Percentiles rank a stretch among this genome's conserved stretches.
Conservation (phyloP, 2,888 invertebrate species). For the Phyllotreta cruciferae region DNA sequence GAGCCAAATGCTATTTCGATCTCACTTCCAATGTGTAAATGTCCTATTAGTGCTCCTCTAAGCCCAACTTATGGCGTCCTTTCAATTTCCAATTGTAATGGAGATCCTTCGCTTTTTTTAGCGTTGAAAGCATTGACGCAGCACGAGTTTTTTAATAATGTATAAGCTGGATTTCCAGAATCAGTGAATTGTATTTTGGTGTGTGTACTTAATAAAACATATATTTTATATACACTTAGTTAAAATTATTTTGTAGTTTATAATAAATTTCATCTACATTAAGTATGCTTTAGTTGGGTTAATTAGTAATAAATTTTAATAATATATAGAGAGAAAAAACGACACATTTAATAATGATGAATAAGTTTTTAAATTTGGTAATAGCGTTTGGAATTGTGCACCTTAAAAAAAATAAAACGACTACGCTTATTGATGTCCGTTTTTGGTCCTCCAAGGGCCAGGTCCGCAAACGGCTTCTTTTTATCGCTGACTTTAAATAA, state of each 20-base stretch:
- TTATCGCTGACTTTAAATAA: slow-evolving; percentile 49
- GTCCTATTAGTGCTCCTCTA: slow-evolving; percentile 57
- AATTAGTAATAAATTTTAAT: too few relatives aligned
- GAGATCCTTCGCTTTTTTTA: slow-evolving; percentile 45
- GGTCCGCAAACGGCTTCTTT: slow-evolving; percentile 45
- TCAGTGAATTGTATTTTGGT: slow-evolving; percentile 31
- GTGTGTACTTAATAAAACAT: too few relatives aligned
- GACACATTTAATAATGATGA: too few relatives aligned
- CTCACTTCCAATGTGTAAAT: slow-evolving; percentile 58
- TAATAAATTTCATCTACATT: too few relatives aligned
- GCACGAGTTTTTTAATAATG: slow-evolving; percentile 32
- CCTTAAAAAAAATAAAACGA: background rate
- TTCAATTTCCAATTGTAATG: slow-evolving; percentile 61
- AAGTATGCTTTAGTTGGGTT: too few relatives aligned
- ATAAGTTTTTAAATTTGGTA: too few relatives aligned
- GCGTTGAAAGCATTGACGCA: slow-evolving; percentile 4
- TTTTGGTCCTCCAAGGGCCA: slow-evolving; percentile 32
- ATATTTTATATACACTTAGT: too few relatives aligned
- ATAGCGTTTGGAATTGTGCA: background rate
- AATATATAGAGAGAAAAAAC: too few relatives aligned
- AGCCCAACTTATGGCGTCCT: slow-evolving; percentile 58
- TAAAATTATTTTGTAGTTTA: too few relatives aligned
- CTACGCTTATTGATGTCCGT: slow-evolving; percentile 1
- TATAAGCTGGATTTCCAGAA: slow-evolving; percentile 36
- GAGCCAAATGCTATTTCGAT: slow-evolving; percentile 47